Conservation (phyloP, 2,888 invertebrate species). For the Meta bourneti region DNA sequence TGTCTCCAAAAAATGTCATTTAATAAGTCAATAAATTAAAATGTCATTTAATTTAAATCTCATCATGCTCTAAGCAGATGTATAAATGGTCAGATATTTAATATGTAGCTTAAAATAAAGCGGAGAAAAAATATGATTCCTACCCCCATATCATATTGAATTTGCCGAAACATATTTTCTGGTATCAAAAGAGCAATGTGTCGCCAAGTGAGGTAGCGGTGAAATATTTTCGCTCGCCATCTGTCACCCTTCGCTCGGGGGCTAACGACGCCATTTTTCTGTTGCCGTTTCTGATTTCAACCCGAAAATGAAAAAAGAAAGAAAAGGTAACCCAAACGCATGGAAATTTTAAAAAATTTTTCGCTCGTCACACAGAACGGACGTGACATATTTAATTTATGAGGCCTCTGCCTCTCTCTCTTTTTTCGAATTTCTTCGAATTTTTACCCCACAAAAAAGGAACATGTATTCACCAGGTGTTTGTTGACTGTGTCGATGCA, state of each 20-base stretch:
- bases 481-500: conserved; percentile 12
- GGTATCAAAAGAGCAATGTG: neutral
- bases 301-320: conserved; percentile 18
- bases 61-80: too few relatives aligned
- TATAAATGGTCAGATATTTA: too few relatives aligned
- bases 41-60: too few relatives aligned
- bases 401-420: conserved; percentile 31
- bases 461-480: conserved; percentile 49
- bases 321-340: conserved; percentile 30
- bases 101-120: too few relatives aligned
- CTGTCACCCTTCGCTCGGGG: conserved; percentile 69
- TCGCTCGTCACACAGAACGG: conserved; percentile 47
- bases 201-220: conserved; percentile 33
- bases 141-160: too few relatives aligned
- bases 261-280: conserved; percentile 74
- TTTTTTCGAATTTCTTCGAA: neutral
- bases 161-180: neutral
- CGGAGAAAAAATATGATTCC: too few relatives aligned
- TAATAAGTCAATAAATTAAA: too few relatives aligned
- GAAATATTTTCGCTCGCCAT: conserved; percentile 40
- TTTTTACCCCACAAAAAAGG: neutral
- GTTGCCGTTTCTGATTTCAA: conserved; percentile 64
- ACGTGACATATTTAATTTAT: conserved; percentile 75
- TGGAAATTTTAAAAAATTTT: conserved; percentile 36
- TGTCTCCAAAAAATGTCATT: too few relatives aligned